These are phyloP conservation scores for Limnothrissa miodon DNA, from an alignment of 2,113 vertebrate genomes.

Conservation along the genomic window DNA sequence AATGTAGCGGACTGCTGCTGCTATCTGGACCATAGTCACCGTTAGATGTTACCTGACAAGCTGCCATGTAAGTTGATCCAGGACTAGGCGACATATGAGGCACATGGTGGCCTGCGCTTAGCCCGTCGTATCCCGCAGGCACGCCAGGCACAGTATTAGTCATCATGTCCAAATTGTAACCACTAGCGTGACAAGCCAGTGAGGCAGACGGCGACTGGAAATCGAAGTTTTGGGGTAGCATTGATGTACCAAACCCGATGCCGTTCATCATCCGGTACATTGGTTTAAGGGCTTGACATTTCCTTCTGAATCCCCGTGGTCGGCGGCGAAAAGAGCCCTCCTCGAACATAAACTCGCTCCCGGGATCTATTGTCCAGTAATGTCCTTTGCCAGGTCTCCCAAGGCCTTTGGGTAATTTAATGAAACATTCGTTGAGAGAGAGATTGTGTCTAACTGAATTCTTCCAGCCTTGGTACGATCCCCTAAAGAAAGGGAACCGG, in stretches of 20 bases:
- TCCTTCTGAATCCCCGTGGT: conserved; percentile 91
- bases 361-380: conserved; percentile 96
- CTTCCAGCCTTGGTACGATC: conserved; percentile 95
- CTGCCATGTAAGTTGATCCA: conserved; percentile 88
- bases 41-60: conserved; percentile 79
- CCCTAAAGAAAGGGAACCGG: conserved; percentile 92
- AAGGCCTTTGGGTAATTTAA: conserved; percentile 90
- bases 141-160: conserved; percentile 72
- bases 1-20: conserved; percentile 87
- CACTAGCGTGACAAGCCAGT: conserved; percentile 79
- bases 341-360: conserved; percentile 97
- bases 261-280: conserved; percentile 91
- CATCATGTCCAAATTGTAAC: conserved; percentile 90
- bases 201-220: conserved; percentile 85
- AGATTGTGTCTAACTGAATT: conserved; percentile 92
- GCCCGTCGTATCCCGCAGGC: conserved; percentile 78
- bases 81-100: conserved; percentile 85
- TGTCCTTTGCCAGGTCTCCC: conserved; percentile 93
- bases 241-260: conserved; percentile 84
- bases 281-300: conserved; percentile 91
- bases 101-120: conserved; percentile 79
- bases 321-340: conserved; percentile 94
- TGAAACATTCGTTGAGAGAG: conserved; percentile 88
- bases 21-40: conserved; percentile 84
- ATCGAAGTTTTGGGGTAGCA: conserved; percentile 89